A percentile compares a stretch with the other conserved stretches of the same genome.
Evolutionary conservation across 2,797 vertebrate species (phyloP).

Genomic region (Lycodopsis pacificus): DNA sequence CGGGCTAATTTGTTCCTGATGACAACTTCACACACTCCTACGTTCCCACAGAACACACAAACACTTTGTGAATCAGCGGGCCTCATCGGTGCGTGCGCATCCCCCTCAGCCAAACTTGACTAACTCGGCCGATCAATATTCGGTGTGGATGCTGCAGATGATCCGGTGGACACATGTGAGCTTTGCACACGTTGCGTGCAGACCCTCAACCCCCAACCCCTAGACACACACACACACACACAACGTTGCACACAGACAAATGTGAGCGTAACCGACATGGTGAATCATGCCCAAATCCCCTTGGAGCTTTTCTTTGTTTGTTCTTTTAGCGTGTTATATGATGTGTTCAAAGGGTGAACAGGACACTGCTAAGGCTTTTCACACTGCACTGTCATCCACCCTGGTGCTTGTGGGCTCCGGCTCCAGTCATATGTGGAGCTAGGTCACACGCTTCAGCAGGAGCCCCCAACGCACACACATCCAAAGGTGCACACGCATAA

Average conservation of each 20-base stretch:
- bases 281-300: constrained; percentile 58
- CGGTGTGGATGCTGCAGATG: neutral
- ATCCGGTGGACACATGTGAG: constrained; percentile 28
- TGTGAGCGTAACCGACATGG: constrained; percentile 27
- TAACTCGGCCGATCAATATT: constrained; percentile 41
- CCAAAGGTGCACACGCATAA: constrained; percentile 46
- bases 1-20: constrained; percentile 65
- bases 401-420: constrained; percentile 26
- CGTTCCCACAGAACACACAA: constrained; percentile 14
- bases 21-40: constrained; percentile 61
- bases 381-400: constrained; percentile 56
- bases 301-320: constrained; percentile 8
- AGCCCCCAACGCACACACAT: constrained; percentile 5
- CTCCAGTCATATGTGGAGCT: constrained; percentile 34
- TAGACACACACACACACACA: too few relatives aligned
- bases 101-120: constrained; percentile 10
- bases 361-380: constrained; percentile 53
- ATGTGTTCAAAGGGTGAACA: constrained; percentile 50
- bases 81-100: neutral
- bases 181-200: constrained; percentile 12
- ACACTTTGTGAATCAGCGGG: constrained; percentile 13
- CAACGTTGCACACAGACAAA: constrained; percentile 13
- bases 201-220: constrained; percentile 4
- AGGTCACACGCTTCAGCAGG: constrained; percentile 39
- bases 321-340: constrained; percentile 21